These are phyloP conservation scores for Ptychoptera contaminata DNA, from an alignment of 2,888 invertebrate species.

Conservation along the genomic window DNA sequence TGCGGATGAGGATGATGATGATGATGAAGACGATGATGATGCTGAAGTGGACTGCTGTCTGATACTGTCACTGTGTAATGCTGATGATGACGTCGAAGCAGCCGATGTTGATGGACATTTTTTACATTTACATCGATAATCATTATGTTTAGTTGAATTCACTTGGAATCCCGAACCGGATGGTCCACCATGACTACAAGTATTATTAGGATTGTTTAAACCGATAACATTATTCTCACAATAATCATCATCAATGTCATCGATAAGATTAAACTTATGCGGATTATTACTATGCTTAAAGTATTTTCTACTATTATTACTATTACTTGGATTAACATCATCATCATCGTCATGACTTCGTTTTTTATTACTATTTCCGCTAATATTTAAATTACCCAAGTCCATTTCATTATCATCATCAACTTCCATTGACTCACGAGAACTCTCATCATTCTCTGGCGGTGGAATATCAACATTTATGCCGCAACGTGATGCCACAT, in stretches of 20 bases:
- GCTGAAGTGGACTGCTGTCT: too few species aligned
- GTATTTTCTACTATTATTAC: too few species aligned
- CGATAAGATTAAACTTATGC: neutral
- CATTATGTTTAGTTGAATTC: neutral
- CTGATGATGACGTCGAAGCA: neutral
- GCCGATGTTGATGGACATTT: conserved; percentile 5
- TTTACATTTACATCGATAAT: conserved; percentile 6
- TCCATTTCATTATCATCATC: conserved; percentile 9
- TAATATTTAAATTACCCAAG: conserved; percentile 7
- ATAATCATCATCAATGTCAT: neutral
- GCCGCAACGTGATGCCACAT: conserved; percentile 2
- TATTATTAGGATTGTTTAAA: too few species aligned
- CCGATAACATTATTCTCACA: too few species aligned
- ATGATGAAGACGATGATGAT: too few species aligned
- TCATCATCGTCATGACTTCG: neutral
- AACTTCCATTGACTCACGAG: conserved; percentile 12
- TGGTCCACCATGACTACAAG: too few species aligned
- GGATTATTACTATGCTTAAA: neutral
- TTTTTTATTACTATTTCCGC: conserved; percentile 1
- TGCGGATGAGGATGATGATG: neutral
- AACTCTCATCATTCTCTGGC: conserved; percentile 13
- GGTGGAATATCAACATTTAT: conserved; percentile 7
- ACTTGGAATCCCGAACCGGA: too few species aligned
- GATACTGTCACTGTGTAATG: too few species aligned
- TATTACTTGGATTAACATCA: neutral